phyloP scores from a whole-genome alignment of 2,888 invertebrate genomes.

The Pterobdella sp. region DNA sequence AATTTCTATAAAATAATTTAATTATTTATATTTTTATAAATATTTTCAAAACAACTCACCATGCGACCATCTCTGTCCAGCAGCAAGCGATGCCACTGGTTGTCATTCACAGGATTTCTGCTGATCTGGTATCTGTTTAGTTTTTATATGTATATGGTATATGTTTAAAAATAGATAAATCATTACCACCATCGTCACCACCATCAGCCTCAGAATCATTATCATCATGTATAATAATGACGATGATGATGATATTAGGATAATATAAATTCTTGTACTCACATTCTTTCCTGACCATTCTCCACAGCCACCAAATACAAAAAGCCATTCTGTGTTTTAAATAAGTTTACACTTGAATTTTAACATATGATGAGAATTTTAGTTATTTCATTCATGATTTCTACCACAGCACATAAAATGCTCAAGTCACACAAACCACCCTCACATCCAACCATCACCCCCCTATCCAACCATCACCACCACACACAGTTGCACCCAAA shows the following conservation, averaged over 20 bases:
- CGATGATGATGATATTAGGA: background rate
- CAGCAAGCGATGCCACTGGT: conserved; percentile 36
- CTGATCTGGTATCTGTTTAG: background rate
- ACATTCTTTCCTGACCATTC: too few relatives aligned
- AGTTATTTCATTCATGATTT: too few relatives aligned
- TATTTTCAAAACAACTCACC: conserved; percentile 26
- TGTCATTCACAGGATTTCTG: conserved; percentile 24
- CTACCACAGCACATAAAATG: too few relatives aligned
- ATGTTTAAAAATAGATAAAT: background rate
- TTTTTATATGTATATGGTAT: background rate
- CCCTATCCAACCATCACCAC: background rate
- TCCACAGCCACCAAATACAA: too few relatives aligned
- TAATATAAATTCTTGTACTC: background rate
- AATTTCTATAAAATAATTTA: too few relatives aligned
- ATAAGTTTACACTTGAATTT: too few relatives aligned
- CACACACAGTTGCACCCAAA: background rate
- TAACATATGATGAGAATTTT: too few relatives aligned
- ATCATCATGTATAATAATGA: conserved; percentile 7
- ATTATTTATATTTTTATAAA: too few relatives aligned
- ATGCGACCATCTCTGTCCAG: conserved; percentile 30
- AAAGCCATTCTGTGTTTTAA: too few relatives aligned
- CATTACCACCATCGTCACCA: background rate
- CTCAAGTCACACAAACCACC: background rate
- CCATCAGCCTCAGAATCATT: background rate
- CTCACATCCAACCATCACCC: background rate